These are phyloP conservation scores for Erinaceus europaeus DNA, from an alignment of 2,113 vertebrate species.

Conservation along the genomic window DNA sequence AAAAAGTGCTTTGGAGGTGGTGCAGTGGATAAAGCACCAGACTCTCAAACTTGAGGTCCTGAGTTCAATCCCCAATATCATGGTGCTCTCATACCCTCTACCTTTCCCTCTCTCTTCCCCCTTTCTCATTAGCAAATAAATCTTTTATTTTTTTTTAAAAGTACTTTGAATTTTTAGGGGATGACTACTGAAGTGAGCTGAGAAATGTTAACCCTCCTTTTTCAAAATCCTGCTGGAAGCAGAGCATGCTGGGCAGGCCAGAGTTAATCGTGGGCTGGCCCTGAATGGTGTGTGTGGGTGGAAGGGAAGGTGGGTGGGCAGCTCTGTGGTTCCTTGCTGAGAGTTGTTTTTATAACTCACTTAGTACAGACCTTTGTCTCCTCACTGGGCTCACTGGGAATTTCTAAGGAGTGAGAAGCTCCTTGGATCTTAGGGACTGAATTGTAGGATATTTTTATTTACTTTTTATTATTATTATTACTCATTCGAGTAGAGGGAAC, in stretches of 20 bases:
- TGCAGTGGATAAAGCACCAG: too few species aligned
- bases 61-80: too few species aligned
- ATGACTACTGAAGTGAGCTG: neutral
- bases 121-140: too few species aligned
- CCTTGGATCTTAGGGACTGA: neutral
- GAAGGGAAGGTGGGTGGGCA: neutral
- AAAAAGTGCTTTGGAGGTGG: too few species aligned
- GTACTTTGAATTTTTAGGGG: too few species aligned
- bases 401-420: conserved; percentile 33
- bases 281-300: neutral
- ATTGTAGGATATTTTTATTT: neutral
- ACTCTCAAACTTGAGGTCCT: too few species aligned
- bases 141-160: too few species aligned
- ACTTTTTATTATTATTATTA: neutral
- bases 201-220: neutral
- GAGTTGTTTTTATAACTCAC: conserved; percentile 56
- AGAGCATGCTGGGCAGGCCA: neutral
- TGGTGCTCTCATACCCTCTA: too few species aligned
- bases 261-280: neutral
- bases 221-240: neutral
- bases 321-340: neutral
- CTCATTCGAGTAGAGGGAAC: neutral
- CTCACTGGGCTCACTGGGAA: neutral
- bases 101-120: too few species aligned
- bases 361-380: conserved; percentile 62